Base-by-base conservation (phyloP, 2,113 vertebrate species). In the Falcunculus frontatus region DNA sequence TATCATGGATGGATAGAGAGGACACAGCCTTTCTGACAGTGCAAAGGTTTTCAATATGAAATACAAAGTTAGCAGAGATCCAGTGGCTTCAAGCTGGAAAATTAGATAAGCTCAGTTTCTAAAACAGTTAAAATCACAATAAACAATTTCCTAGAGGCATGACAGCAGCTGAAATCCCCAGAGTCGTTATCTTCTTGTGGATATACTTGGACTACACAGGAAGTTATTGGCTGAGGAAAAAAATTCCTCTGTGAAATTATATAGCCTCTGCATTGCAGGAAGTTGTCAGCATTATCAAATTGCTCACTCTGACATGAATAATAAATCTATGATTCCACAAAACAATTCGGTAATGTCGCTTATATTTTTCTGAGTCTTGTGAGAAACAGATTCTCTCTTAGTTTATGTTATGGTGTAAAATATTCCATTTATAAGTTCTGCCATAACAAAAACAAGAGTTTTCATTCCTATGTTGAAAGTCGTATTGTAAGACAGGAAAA, bases 231-330 rank as follows among this genome's bases (percentile, higher is more conserved):
- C 27, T 70, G 64, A 93, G 50, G 50, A 89, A 93, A 95, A 91
- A 90, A 81, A 86, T 7, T 76, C 41, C 68, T 80, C 46, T 50
- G 52, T 90, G 59, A 95, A 95, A 93, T 93, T 92, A 89, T 63
- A 95, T 80, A 90, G 55, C 55, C 89, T 86, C 73, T 55, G 55
- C 80, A 94, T 74, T 67, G 88, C 88, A 97, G 95, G 93, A 95
- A 94, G 86, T 89, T 81, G 83, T 96, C 89, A 95, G 74, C 79
- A 93, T 94, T 88, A 85, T 74, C 89, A 90, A 83, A 95, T 91
- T 90, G 78, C 78, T 87, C 57, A 37, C 35, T 76, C 59, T 93
- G 72, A 86, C 94, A 93, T 29, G 52, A 92, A 95, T 74, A 92
- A 92, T 67, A 95, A 81, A 90, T 77, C 49, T 57, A 41, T 8